Conservation (phyloP, 2,888 invertebrate species). For the Spodoptera exigua region DNA sequence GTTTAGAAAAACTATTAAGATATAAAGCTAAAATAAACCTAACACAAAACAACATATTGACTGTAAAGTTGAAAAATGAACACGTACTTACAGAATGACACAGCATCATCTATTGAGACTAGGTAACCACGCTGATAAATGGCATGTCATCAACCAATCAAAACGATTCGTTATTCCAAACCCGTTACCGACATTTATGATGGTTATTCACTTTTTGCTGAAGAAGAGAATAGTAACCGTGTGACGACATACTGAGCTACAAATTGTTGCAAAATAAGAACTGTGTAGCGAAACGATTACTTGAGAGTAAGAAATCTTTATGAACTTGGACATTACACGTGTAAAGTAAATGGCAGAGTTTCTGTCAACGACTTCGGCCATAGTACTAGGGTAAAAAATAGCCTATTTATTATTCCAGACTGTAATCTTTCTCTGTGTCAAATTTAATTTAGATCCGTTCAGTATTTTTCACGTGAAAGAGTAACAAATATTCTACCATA, state of each 20-base stretch:
- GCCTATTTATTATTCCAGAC: too few relatives aligned
- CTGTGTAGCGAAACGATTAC: background rate
- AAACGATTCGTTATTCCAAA: constrained; percentile 18
- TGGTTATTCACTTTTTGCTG: constrained; percentile 17
- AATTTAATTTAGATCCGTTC: too few relatives aligned
- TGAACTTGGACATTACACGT: background rate
- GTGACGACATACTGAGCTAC: constrained; percentile 30
- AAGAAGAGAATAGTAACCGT: constrained; percentile 19
- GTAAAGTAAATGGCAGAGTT: background rate
- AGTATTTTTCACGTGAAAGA: too few relatives aligned
- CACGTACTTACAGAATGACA: constrained; percentile 15
- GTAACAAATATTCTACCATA: too few relatives aligned
- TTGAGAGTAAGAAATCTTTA: too few relatives aligned
- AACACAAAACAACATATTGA: background rate
- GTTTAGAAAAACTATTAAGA: too few relatives aligned
- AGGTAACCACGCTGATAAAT: constrained; percentile 27
- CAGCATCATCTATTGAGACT: constrained; percentile 29
- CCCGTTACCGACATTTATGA: constrained; percentile 19
- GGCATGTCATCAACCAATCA: constrained; percentile 37
- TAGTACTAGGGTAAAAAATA: too few relatives aligned
- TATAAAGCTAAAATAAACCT: too few relatives aligned
- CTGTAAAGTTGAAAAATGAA: constrained; percentile 2
- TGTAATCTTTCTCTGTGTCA: too few relatives aligned
- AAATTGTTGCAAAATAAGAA: constrained; percentile 14
- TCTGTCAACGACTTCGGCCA: too few relatives aligned